phyloP scores from a whole-genome alignment of 2,113 vertebrate genomes.

The Elanoides forficatus region DNA sequence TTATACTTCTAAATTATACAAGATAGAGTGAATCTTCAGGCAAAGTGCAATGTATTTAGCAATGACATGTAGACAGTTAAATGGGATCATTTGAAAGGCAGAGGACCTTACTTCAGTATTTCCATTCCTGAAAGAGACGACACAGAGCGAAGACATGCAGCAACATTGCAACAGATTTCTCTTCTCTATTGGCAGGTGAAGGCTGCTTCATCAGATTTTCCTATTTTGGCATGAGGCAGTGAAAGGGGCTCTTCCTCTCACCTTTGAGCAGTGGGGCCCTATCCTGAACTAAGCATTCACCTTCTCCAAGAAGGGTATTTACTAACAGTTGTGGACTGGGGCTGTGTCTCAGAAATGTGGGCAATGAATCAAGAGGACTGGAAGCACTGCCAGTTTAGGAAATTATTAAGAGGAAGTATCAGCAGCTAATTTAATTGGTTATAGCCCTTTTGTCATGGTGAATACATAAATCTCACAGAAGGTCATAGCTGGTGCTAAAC shows the following conservation, averaged over 20 bases:
- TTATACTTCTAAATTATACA: background rate
- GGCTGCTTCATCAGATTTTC: background rate
- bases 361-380: background rate
- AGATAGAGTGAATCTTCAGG: background rate
- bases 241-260: background rate
- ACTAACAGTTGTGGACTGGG: background rate
- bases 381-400: background rate
- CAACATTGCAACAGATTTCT: background rate
- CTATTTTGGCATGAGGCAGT: background rate
- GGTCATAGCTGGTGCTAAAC: background rate
- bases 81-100: background rate
- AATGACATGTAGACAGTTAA: background rate
- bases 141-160: fast-evolving
- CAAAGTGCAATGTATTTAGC: background rate
- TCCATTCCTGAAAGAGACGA: background rate
- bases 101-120: background rate
- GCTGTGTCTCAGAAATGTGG: background rate
- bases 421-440: background rate
- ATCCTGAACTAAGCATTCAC: background rate
- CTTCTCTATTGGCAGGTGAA: background rate
- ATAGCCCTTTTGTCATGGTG: background rate
- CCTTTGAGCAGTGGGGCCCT: background rate
- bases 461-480: background rate
- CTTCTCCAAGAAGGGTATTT: background rate
- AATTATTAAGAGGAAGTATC: background rate